phyloP scores from a whole-genome alignment of 2,888 invertebrate species.

The Seira ritae region DNA sequence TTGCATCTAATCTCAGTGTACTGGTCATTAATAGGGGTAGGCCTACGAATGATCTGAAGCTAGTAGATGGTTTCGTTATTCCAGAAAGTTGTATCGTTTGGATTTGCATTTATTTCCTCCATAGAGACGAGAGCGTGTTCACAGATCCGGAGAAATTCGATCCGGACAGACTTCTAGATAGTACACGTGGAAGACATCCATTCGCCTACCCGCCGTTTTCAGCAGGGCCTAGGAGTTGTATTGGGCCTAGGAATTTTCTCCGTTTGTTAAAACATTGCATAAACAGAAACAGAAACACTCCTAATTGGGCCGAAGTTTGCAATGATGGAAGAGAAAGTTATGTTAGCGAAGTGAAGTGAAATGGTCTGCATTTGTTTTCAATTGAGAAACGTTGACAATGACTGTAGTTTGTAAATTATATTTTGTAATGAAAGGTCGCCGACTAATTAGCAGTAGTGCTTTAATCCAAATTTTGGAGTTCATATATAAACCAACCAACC shows the following conservation, averaged over 20 bases:
- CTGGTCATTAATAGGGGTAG: too few relatives aligned
- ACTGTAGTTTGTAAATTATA: too few relatives aligned
- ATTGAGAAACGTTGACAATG: too few relatives aligned
- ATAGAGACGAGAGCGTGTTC: constrained; percentile 76
- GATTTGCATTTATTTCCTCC: constrained; percentile 75
- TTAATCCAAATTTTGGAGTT: too few relatives aligned
- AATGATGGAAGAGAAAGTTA: constrained; percentile 79
- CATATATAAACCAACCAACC: too few relatives aligned
- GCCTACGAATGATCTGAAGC: background rate
- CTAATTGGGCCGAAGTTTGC: constrained; percentile 80
- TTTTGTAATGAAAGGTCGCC: too few relatives aligned
- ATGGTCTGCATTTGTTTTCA: too few relatives aligned
- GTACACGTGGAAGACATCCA: constrained; percentile 75
- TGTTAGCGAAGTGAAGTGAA: too few relatives aligned
- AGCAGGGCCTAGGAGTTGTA: constrained; percentile 74
- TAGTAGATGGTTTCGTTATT: constrained; percentile 55
- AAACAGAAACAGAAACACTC: too few relatives aligned
- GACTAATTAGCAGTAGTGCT: too few relatives aligned
- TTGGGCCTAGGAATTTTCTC: constrained; percentile 69
- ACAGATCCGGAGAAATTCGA: constrained; percentile 77
- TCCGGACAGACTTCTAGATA: constrained; percentile 78
- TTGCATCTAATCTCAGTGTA: too few relatives aligned
- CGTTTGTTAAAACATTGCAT: too few relatives aligned
- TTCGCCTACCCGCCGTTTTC: constrained; percentile 76
- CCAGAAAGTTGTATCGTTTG: constrained; percentile 75